Conservation (phyloP, 2,797 vertebrate genomes). For the Coccyzus lansbergi region DNA sequence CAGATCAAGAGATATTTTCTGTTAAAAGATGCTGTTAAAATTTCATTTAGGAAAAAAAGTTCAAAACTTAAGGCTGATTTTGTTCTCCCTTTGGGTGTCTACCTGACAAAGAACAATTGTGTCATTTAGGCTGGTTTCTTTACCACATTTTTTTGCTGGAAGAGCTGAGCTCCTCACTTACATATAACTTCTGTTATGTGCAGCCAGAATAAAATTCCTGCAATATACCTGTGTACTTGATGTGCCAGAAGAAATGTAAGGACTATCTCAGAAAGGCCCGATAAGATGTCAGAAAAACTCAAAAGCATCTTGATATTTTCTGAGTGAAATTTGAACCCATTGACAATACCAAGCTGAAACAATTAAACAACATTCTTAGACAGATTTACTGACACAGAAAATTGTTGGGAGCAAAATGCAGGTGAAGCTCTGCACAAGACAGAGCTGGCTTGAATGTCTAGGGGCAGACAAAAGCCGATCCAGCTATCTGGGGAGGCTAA, state of each 20-base stretch:
- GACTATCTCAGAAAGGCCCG: neutral
- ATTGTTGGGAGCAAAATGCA: neutral
- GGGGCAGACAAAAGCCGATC: neutral
- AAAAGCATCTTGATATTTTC: neutral
- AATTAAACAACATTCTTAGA: neutral
- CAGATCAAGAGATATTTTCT: neutral
- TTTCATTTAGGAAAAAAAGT: neutral
- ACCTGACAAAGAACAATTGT: neutral
- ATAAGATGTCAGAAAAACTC: neutral
- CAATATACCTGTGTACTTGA: neutral
- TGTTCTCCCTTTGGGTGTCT: rapidly evolving
- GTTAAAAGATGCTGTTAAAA: neutral
- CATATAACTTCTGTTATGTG: neutral
- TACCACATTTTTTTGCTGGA: neutral
- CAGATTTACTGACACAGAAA: neutral
- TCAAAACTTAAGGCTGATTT: neutral
- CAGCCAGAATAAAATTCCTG: neutral
- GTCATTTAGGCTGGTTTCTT: neutral
- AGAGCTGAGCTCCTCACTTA: neutral
- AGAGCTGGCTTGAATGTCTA: neutral
- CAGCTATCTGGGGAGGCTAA: neutral
- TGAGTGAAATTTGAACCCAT: neutral
- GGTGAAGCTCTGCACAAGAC: neutral
- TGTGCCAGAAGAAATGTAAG: neutral
- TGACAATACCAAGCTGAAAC: neutral